phyloP scores from a whole-genome alignment of 2,113 vertebrate species.

The Protomyctophum bolini region DNA sequence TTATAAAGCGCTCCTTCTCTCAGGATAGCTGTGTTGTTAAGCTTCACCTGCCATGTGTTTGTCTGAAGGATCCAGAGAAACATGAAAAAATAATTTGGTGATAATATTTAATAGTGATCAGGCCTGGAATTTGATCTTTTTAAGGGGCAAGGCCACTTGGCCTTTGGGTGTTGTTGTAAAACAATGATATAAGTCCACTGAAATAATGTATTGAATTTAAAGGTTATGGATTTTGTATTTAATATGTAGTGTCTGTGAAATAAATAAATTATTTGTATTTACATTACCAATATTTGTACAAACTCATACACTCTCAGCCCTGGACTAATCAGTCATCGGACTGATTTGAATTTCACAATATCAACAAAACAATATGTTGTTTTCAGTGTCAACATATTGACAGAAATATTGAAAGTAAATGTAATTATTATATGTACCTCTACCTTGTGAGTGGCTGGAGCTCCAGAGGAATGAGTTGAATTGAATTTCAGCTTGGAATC shows the following conservation, averaged over 20 bases:
- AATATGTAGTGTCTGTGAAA: no score
- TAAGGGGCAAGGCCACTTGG: no score
- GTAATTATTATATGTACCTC: conserved; percentile 16
- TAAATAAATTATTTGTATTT: not conserved
- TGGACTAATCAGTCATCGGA: no score
- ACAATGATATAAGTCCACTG: no score
- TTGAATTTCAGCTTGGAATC: conserved; percentile 71
- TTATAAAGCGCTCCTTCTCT: conserved; percentile 85
- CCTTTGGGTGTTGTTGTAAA: no score
- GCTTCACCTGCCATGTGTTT: conserved; percentile 79
- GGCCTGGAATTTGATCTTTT: not conserved
- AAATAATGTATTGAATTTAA: no score
- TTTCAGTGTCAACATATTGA: no score
- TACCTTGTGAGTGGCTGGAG: conserved; percentile 62
- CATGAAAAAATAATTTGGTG: not conserved
- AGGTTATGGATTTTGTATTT: no score
- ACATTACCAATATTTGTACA: not conserved
- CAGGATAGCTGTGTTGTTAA: conserved; percentile 88
- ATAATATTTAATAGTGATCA: no score
- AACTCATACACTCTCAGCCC: no score
- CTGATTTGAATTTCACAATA: no score
- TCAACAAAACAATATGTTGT: no score
- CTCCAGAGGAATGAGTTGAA: conserved; percentile 42
- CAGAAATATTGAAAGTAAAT: not conserved
- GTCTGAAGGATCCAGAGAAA: conserved; percentile 65